phyloP scores from a whole-genome alignment of 1,140 invertebrate species.

The Eupristina koningsbergeri region DNA sequence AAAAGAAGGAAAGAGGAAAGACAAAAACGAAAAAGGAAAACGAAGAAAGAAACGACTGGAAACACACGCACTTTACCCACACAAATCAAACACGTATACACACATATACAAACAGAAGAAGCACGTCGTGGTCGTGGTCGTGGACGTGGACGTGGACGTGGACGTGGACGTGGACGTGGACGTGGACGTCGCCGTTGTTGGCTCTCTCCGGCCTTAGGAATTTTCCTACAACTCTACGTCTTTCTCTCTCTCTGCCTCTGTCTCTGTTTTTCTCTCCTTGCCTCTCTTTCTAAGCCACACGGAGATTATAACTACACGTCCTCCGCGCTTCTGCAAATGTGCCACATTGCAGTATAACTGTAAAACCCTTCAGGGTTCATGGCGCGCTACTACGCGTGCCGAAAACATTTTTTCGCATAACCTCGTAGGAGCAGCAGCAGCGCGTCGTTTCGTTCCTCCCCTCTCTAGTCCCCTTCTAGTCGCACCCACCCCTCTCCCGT shows the following conservation, averaged over 20 bases:
- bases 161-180: slow-evolving; percentile 13
- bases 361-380: slow-evolving; percentile 74
- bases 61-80: slow-evolving; percentile 15
- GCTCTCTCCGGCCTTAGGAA: slow-evolving; percentile 26
- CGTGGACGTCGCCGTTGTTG: slow-evolving; percentile 18
- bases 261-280: slow-evolving; percentile 25
- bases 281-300: slow-evolving; percentile 25
- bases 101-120: background rate
- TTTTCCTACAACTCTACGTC: slow-evolving; percentile 28
- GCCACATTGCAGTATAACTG: slow-evolving; percentile 74
- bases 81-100: background rate
- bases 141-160: slow-evolving; percentile 19
- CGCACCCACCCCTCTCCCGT: background rate
- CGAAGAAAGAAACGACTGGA: slow-evolving; percentile 11
- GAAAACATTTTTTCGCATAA: slow-evolving; percentile 73
- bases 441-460: slow-evolving; percentile 36
- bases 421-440: slow-evolving; percentile 55
- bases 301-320: slow-evolving; percentile 65
- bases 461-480: background rate
- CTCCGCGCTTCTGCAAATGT: slow-evolving; percentile 73
- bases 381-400: slow-evolving; percentile 68
- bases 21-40: slow-evolving; percentile 9
- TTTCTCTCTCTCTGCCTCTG: slow-evolving; percentile 38
- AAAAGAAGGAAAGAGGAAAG: background rate
- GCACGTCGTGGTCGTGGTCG: slow-evolving; percentile 8